A percentile compares a stretch with the other conserved stretches of the same genome.
Evolutionary conservation across 2,797 vertebrate genomes (phyloP).

Genomic region (Pseudochromis fuscus): DNA sequence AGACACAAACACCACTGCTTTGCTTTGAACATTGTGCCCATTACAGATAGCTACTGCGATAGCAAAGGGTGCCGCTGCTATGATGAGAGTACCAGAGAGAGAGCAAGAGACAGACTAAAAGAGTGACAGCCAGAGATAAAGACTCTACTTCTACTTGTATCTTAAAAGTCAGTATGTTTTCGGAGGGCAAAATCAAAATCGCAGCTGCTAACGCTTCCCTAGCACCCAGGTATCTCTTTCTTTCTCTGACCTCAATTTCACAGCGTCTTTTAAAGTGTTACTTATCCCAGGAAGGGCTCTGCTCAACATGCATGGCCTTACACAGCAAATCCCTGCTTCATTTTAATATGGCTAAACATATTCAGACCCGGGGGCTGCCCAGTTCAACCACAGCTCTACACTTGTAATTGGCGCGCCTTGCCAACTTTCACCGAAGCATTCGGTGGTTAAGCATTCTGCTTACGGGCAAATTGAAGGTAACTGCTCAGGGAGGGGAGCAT

Average conservation of each 20-base stretch:
- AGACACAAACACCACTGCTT: slow-evolving; percentile 59
- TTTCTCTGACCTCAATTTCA: slow-evolving; percentile 60
- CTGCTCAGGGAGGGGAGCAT: not conserved
- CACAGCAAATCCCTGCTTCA: slow-evolving; percentile 35
- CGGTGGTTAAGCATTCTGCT: slow-evolving; percentile 48
- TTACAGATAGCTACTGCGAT: slow-evolving; percentile 72
- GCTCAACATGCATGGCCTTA: slow-evolving; percentile 42
- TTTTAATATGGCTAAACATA: slow-evolving; percentile 54
- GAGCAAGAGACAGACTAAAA: slow-evolving; percentile 41
- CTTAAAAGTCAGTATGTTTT: slow-evolving; percentile 58
- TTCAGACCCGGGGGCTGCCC: slow-evolving; percentile 64
- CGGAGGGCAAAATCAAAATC: slow-evolving; percentile 49
- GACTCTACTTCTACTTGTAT: slow-evolving; percentile 45
- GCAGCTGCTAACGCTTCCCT: slow-evolving; percentile 48
- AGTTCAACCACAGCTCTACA: slow-evolving; percentile 25
- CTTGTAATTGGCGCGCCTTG: slow-evolving; percentile 47
- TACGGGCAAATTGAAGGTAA: slow-evolving; percentile 45
- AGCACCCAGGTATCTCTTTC: slow-evolving; percentile 47
- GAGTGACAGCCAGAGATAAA: slow-evolving; percentile 66
- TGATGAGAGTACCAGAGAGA: slow-evolving; percentile 60
- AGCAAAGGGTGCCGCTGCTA: slow-evolving; percentile 61
- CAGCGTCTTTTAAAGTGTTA: slow-evolving; percentile 53
- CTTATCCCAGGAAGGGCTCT: slow-evolving; percentile 37
- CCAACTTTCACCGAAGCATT: slow-evolving; percentile 37
- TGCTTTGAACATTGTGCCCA: slow-evolving; percentile 69